Evolutionary conservation across 1,140 invertebrate species (phyloP).

Genomic region (Wiebesia pumilae): DNA sequence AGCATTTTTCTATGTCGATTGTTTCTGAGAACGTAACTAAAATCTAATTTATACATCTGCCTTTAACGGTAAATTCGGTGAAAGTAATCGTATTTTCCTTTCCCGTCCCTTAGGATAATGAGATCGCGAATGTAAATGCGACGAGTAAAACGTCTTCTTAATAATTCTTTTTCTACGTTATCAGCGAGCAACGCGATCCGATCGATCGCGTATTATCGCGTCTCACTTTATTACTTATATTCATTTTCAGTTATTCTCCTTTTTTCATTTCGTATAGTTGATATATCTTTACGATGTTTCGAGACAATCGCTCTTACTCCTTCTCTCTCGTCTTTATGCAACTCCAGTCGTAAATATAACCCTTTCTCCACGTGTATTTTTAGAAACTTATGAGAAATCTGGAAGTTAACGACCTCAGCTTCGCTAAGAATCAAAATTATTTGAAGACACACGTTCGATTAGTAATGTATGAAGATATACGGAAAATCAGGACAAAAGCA

Average conservation of each 20-base stretch:
- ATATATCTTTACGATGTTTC: constrained; percentile 6
- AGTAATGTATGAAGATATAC: too few relatives aligned
- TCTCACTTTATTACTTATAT: not conserved
- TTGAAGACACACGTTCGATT: not conserved
- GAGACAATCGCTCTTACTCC: not conserved
- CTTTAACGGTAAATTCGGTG: not conserved
- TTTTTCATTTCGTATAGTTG: constrained; percentile 17
- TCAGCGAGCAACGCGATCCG: not conserved
- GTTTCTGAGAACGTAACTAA: not conserved
- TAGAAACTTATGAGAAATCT: constrained; percentile 30
- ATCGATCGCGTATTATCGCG: not conserved
- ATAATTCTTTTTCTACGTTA: constrained; percentile 21
- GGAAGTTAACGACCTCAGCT: constrained; percentile 33
- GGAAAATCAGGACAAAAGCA: not conserved
- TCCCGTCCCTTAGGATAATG: not conserved
- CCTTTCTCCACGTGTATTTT: constrained; percentile 46
- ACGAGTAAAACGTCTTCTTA: not conserved
- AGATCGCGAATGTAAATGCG: not conserved
- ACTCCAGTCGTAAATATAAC: constrained; percentile 30
- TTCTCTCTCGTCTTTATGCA: not conserved
- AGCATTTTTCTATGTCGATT: too few relatives aligned
- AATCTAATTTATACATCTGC: not conserved
- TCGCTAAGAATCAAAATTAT: constrained; percentile 34
- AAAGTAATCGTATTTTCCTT: too few relatives aligned
- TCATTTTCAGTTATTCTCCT: not conserved